Conservation (phyloP, 2,888 invertebrate genomes). For the Eubasilissa splendida region DNA sequence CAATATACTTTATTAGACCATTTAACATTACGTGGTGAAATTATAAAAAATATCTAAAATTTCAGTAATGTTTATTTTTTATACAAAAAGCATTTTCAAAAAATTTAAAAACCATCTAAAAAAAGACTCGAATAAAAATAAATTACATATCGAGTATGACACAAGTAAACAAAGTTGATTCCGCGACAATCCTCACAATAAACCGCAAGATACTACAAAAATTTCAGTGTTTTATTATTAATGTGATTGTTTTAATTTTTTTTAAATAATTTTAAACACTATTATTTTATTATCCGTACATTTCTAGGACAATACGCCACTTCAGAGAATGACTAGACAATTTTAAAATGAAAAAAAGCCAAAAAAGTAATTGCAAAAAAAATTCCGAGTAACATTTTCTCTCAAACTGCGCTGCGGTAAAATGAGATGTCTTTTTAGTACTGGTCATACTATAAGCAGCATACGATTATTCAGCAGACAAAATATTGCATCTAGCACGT, state of each 20-base stretch:
- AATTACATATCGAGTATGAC: too few species aligned
- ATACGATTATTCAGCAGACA: too few species aligned
- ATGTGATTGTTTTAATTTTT: constrained; percentile 22
- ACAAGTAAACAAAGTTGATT: too few species aligned
- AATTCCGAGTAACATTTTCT: too few species aligned
- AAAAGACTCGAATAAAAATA: too few species aligned
- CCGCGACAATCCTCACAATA: neutral
- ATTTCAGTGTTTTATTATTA: neutral
- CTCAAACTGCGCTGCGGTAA: neutral
- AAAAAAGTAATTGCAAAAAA: too few species aligned
- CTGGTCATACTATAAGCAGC: neutral
- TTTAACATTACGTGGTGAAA: neutral
- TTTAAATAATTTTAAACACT: neutral
- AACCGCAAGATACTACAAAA: constrained; percentile 6
- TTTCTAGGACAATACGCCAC: constrained; percentile 16
- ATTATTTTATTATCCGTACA: neutral
- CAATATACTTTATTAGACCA: constrained; percentile 23
- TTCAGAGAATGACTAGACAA: too few species aligned
- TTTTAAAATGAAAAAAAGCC: too few species aligned
- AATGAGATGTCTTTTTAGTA: neutral
- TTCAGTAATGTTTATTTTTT: neutral
- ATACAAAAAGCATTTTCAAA: neutral
- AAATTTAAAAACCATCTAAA: too few species aligned
- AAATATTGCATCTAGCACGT: too few species aligned
- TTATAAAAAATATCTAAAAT: constrained; percentile 18